These are phyloP conservation scores for Pseudomyrmex pallidus DNA, from an alignment of 1,140 invertebrate genomes.

Conservation along the genomic window DNA sequence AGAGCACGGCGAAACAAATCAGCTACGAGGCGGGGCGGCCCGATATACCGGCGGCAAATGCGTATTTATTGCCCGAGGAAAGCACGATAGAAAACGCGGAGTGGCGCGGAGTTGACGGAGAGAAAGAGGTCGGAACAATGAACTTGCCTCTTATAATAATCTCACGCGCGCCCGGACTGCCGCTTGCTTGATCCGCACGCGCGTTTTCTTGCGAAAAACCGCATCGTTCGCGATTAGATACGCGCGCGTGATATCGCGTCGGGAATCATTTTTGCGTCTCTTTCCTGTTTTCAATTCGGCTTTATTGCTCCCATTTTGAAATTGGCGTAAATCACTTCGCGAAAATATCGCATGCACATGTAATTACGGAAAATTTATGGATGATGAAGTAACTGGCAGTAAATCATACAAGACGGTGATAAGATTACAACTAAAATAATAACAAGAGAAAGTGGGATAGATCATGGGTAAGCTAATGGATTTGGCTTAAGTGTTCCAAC, in stretches of 20 bases:
- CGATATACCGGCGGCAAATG: constrained; percentile 66
- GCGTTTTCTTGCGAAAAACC: constrained; percentile 9
- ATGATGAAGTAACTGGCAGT: constrained; percentile 6
- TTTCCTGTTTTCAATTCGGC: no score
- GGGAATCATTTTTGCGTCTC: neutral
- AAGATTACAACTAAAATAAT: constrained; percentile 13
- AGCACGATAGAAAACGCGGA: constrained; percentile 64
- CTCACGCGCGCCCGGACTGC: neutral
- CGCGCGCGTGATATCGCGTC: neutral
- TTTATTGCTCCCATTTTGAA: neutral
- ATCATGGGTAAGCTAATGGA: constrained; percentile 30
- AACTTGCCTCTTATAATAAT: constrained; percentile 72
- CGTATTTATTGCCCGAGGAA: constrained; percentile 74
- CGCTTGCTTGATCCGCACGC: constrained; percentile 37
- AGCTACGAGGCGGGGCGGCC: constrained; percentile 58
- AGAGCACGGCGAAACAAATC: constrained; percentile 75
- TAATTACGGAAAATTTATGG: constrained; percentile 28
- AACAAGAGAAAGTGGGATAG: constrained; percentile 27
- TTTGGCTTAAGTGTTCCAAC: neutral
- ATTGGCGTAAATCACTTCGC: neutral
- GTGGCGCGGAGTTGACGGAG: constrained; percentile 40
- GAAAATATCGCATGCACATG: neutral
- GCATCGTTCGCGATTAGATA: constrained; percentile 31
- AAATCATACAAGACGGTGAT: constrained; percentile 11
- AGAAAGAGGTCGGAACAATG: constrained; percentile 79